phyloP scores from a whole-genome alignment of 2,888 invertebrate genomes.

The Orthosia gracilis region DNA sequence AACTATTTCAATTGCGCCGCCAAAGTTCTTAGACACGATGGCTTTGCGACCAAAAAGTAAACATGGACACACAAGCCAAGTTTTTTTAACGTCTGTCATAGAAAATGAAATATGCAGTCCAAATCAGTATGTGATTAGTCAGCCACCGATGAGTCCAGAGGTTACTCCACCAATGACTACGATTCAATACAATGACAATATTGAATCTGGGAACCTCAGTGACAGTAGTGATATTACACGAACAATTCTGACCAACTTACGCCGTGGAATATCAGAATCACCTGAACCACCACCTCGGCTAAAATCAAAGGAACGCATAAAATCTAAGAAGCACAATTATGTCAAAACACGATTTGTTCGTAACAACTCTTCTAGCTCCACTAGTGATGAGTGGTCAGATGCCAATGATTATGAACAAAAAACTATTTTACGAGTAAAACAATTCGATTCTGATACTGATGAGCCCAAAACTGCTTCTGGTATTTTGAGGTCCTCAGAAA shows the following conservation, averaged over 20 bases:
- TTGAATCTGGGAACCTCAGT: constrained; percentile 83
- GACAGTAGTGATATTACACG: constrained; percentile 87
- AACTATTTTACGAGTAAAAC: constrained; percentile 85
- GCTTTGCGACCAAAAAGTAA: constrained; percentile 93
- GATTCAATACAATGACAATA: constrained; percentile 67
- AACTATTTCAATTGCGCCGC: constrained; percentile 86
- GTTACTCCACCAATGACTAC: constrained; percentile 26
- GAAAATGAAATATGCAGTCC: constrained; percentile 76
- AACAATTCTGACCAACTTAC: constrained; percentile 83
- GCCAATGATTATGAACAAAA: constrained; percentile 88
- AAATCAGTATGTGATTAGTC: constrained; percentile 64
- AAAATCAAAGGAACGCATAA: constrained; percentile 82
- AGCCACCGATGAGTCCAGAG: constrained; percentile 50
- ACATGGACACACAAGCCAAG: constrained; percentile 92
- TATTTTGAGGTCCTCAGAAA: constrained; percentile 77
- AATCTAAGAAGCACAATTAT: constrained; percentile 88
- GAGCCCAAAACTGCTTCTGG: constrained; percentile 73
- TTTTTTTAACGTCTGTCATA: constrained; percentile 89
- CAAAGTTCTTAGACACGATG: constrained; percentile 96
- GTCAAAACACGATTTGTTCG: constrained; percentile 89
- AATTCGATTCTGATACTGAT: constrained; percentile 89
- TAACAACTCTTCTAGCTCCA: constrained; percentile 87
- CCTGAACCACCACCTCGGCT: constrained; percentile 88
- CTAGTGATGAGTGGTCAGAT: constrained; percentile 90
- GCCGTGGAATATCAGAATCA: constrained; percentile 85